phyloP scores from a whole-genome alignment of 2,113 vertebrate genomes.

The Chrysochloris asiatica region DNA sequence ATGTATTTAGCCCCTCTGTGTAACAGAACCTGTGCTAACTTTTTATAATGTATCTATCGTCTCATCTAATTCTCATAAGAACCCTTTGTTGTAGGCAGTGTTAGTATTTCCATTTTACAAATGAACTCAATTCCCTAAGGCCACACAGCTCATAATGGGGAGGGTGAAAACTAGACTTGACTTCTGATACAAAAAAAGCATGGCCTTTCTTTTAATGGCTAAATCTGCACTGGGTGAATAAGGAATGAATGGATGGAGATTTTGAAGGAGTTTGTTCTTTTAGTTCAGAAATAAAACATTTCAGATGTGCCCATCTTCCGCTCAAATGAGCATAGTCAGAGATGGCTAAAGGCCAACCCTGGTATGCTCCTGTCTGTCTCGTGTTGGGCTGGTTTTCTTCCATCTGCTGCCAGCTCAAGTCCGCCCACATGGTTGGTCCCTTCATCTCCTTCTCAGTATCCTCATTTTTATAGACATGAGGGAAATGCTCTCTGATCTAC shows the following conservation, averaged over 20 bases:
- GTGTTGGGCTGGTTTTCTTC: rapidly evolving
- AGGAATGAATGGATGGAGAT: too few species aligned
- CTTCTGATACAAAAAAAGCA: neutral
- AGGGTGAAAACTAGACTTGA: neutral
- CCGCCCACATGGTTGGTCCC: rapidly evolving
- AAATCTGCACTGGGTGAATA: neutral
- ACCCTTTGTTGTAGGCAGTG: rapidly evolving
- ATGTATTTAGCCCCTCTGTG: rapidly evolving
- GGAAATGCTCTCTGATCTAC: neutral
- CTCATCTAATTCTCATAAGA: neutral
- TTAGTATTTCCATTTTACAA: neutral
- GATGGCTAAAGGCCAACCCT: too few species aligned
- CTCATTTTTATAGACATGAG: neutral
- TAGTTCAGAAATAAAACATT: neutral
- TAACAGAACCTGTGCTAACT: neutral
- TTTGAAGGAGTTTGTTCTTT: neutral
- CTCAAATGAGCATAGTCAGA: neutral
- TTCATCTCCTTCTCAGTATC: neutral
- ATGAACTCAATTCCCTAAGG: neutral
- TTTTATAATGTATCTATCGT: too few species aligned
- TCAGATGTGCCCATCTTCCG: too few species aligned
- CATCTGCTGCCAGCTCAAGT: rapidly evolving
- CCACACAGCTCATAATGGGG: neutral
- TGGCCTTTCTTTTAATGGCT: neutral
- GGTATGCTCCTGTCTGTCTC: neutral